Evolutionary conservation across 2,888 invertebrate species (phyloP).

Genomic region (Callimorpha dominula): DNA sequence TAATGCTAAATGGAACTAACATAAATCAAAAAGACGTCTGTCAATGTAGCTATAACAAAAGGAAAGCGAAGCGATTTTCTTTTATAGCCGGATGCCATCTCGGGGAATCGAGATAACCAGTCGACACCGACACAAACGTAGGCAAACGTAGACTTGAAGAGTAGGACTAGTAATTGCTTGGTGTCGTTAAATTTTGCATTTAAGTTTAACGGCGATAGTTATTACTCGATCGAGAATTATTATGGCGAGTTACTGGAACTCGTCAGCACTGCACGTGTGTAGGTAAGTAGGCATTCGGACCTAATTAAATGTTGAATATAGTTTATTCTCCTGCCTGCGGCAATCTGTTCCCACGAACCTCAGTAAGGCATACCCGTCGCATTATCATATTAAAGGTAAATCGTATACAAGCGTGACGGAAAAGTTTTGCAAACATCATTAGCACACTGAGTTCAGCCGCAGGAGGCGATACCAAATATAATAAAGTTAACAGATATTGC

Average conservation of each 20-base stretch:
- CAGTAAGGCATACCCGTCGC: constrained; percentile 60
- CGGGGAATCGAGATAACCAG: constrained; percentile 51
- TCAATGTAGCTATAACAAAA: constrained; percentile 44
- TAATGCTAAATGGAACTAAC: constrained; percentile 59
- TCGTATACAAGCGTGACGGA: constrained; percentile 60
- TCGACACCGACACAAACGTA: constrained; percentile 49
- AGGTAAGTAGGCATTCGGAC: constrained; percentile 50
- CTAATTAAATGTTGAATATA: constrained; percentile 59
- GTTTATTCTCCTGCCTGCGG: constrained; percentile 54
- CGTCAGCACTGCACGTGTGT: constrained; percentile 52
- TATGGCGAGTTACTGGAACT: constrained; percentile 54
- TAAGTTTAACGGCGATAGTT: constrained; percentile 55
- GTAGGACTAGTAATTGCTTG: constrained; percentile 57
- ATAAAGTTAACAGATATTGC: no score
- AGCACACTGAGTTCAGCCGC: background rate
- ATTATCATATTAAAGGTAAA: constrained; percentile 69
- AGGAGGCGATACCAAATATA: background rate
- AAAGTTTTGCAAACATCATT: constrained; percentile 49
- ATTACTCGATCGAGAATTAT: constrained; percentile 58
- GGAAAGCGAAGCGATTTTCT: constrained; percentile 63
- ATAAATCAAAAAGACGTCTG: constrained; percentile 60
- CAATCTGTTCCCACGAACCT: constrained; percentile 62
- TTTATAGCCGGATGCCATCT: constrained; percentile 64
- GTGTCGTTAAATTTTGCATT: constrained; percentile 62
- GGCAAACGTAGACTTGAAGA: constrained; percentile 52